These are phyloP conservation scores for Trachurus trachurus DNA, from an alignment of 2,797 vertebrate species.

Conservation along the genomic window DNA sequence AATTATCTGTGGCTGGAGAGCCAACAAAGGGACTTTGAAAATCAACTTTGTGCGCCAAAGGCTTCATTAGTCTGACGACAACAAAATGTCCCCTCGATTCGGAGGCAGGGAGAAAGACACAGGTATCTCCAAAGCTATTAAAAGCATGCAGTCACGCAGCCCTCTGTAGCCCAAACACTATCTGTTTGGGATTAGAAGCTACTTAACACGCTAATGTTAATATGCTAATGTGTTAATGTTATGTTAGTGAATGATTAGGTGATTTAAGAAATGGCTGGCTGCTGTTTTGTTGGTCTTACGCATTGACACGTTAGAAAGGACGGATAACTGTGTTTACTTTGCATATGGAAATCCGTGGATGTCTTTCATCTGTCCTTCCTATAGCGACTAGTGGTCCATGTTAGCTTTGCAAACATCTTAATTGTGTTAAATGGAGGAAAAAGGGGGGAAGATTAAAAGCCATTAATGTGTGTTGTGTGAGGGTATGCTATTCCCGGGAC, in stretches of 20 bases:
- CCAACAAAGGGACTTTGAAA: slow-evolving; percentile 78
- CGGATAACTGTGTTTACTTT: slow-evolving; percentile 79
- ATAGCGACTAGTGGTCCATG: slow-evolving; percentile 81
- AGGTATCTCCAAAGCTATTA: slow-evolving; percentile 74
- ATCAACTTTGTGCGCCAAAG: slow-evolving; percentile 73
- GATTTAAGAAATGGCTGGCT: slow-evolving; percentile 70
- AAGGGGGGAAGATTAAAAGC: slow-evolving; percentile 84
- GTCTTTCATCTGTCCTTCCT: slow-evolving; percentile 86
- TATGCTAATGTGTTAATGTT: slow-evolving; percentile 73
- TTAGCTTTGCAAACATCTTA: slow-evolving; percentile 89
- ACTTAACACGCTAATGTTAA: slow-evolving; percentile 73
- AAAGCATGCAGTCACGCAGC: slow-evolving; percentile 43
- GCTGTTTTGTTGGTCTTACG: slow-evolving; percentile 73
- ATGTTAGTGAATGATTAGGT: slow-evolving; percentile 73
- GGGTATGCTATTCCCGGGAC: slow-evolving; percentile 82
- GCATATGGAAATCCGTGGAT: slow-evolving; percentile 81
- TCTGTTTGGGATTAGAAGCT: slow-evolving; percentile 74
- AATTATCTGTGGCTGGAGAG: slow-evolving; percentile 79
- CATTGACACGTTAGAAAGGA: slow-evolving; percentile 65
- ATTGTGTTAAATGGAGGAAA: slow-evolving; percentile 88
- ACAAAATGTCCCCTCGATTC: slow-evolving; percentile 65
- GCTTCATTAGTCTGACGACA: slow-evolving; percentile 78
- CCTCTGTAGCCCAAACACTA: slow-evolving; percentile 39
- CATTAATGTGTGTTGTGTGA: slow-evolving; percentile 85
- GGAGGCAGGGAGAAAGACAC: slow-evolving; percentile 51